Percentiles rank a stretch among this genome's conserved stretches.
Evolutionary conservation across 2,888 invertebrate species (phyloP).

Genomic region (Anthrax anthrax): DNA sequence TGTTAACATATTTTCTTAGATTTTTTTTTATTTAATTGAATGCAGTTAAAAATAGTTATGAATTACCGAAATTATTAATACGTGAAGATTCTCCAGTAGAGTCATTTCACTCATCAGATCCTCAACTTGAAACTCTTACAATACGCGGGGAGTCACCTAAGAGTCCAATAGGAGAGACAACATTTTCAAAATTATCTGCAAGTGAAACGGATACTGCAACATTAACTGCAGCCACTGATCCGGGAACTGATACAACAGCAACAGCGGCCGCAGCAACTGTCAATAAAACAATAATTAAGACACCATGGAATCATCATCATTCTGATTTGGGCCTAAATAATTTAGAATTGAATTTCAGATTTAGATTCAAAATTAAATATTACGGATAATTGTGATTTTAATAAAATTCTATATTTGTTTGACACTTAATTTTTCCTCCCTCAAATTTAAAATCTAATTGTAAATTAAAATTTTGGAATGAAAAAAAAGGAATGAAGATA

Average conservation of each 20-base stretch:
- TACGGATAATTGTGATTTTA: slow-evolving; percentile 2
- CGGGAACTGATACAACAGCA: slow-evolving; percentile 1
- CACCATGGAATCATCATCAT: slow-evolving; percentile 13
- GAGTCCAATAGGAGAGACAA: slow-evolving; percentile 10
- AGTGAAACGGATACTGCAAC: slow-evolving; percentile 1
- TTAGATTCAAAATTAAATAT: slow-evolving; percentile 7
- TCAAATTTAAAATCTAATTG: too few species aligned
- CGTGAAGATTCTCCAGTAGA: slow-evolving; percentile 17
- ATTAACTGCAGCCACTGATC: slow-evolving; percentile 1
- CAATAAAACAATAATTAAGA: slow-evolving; percentile 8
- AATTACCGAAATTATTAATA: slow-evolving; percentile 16
- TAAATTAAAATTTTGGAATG: too few species aligned
- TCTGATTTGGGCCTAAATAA: slow-evolving; percentile 15
- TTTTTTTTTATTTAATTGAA: not conserved
- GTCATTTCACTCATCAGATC: slow-evolving; percentile 14
- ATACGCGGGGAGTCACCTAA: slow-evolving; percentile 14
- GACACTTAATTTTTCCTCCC: too few species aligned
- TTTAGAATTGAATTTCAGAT: slow-evolving; percentile 14
- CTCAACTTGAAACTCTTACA: slow-evolving; percentile 14
- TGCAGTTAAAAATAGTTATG: slow-evolving; percentile 15
- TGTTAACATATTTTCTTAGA: not conserved
- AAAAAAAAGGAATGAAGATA: too few species aligned
- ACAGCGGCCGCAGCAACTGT: slow-evolving; percentile 3
- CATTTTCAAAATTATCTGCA: slow-evolving; percentile 9
- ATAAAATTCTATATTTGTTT: too few species aligned